Evolutionary conservation across 2,797 vertebrate genomes (phyloP), one percentile per base, ranked within the genome.

Genomic region (Melanotaenia trifasciata): DNA sequence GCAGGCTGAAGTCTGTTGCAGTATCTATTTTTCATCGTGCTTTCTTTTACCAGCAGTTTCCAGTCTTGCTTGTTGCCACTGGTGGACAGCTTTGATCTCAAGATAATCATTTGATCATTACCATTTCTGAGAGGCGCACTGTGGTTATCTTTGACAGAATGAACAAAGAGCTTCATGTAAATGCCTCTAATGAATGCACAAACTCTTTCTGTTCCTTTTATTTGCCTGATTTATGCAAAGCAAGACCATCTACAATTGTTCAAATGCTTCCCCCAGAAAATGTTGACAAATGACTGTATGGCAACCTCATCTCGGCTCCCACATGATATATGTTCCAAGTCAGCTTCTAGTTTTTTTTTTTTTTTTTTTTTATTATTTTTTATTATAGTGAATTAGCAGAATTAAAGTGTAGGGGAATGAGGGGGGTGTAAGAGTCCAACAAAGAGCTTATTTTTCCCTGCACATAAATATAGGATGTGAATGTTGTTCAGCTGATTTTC

Each of bases 101-200:
- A 76, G 73, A 86, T 88, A 87, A 88, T 87, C 60, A 85, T 84
- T 81, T 87, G 72, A 82, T 89, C 81, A 80, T 87, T 80, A 76
- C 62, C 62, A 71, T 73, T 58, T 80, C 84, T 68, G 79, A 85
- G 79, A 83, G 82, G 70, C 47, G 3, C 63, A 47, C 28, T 84
- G 70, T 77, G 54, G 74, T 77, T 78, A 53, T 82, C 72, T 82
- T 74, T 87, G 78, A 84, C 3, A 24, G 67, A 79, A 76, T 53
- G 63, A 86, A 88, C 77, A 89, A 84, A 86, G 70, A 76, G 26
- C 75, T 76, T 76, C 81, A 78, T 88, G 84, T 80, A 86, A 91
- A 84, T 84, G 64, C 8, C 18, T 18, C 18, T 87, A 84, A 90
- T 89, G 81, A 90, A 90, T 87, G 73, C 79, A 76, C 35, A 43